Evolutionary conservation across 2,888 invertebrate species (phyloP), one percentile per base, ranked within the genome.

Genomic region (Athripsodes cinereus): DNA sequence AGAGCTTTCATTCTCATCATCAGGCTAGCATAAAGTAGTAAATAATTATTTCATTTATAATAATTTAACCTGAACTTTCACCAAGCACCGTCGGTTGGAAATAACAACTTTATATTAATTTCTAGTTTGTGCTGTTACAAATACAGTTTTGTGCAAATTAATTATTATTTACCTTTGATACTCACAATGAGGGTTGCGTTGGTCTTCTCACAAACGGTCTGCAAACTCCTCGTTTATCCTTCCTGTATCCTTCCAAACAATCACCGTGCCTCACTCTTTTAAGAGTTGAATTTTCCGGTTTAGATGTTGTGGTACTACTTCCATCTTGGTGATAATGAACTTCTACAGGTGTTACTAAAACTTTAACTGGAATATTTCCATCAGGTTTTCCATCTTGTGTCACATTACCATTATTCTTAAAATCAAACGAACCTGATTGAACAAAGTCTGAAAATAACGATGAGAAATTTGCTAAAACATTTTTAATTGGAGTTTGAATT

Each of bases 171-270:
- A 40, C 40, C 40, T 40, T 13, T 40, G 40, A 40, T 55, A 58
- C 63, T 63, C 51, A 63, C 63, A 63, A 46, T 22, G 59, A 59
- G 22, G 61, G 63, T 44, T 59, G 61, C 22, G 48, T 57, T 19
- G 58, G 59, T 34, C 57, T 61, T 50, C 55, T 63, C 21, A 46
- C 16, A 44, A 54, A 57, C 13, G 61, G 58, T 31, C 61, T 57
- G 31, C 63, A 63, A 48, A 52, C 58, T 59, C 63, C 63, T 10
- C 57, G 22, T 2, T 40, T 44, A 40, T 63, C 63, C 52, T 63
- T 63, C 19, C 59, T 61, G 46, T 53, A 63, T 2, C 63, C 63
- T 22, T 61, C 61, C 13, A 61, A 57, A 47, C 63, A 63, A 54
- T 63, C 59, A 1, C 57, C 61, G 16, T 61, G 63, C 16, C 34